Conservation (phyloP, 2,113 vertebrate genomes). For the Mormoops blainvillei region DNA sequence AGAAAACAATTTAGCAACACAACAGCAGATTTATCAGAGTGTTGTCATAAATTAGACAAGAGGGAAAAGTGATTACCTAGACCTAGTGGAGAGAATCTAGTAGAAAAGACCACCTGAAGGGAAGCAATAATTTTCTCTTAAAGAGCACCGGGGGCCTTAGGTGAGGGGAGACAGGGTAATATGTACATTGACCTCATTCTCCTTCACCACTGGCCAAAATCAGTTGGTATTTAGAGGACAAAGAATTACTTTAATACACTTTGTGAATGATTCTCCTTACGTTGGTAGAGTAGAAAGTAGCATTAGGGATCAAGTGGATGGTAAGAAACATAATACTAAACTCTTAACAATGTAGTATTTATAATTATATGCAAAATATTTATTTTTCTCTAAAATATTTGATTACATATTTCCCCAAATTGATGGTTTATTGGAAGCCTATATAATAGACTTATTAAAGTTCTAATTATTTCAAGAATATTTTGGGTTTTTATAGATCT, state of each 20-base stretch:
- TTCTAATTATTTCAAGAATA: not conserved
- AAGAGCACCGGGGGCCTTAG: accelerated
- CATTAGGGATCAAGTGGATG: not conserved
- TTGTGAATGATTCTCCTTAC: not conserved
- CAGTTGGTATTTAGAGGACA: not conserved
- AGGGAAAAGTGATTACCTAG: not conserved
- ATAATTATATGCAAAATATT: not conserved
- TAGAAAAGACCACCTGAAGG: not conserved
- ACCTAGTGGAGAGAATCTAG: not conserved
- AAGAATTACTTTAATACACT: not conserved
- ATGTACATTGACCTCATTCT: not conserved
- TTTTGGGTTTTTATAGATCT: not conserved
- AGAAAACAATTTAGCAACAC: not conserved
- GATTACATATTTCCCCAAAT: not conserved
- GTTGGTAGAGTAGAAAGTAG: not conserved
- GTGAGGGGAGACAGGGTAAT: not conserved
- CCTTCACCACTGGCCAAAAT: not conserved
- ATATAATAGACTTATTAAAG: not conserved
- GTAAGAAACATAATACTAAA: not conserved
- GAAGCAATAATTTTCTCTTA: not conserved
- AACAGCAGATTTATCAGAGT: not conserved
- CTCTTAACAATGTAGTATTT: not conserved
- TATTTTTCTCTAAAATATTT: not conserved
- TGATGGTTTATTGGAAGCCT: not conserved
- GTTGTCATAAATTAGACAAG: not conserved